Conservation (phyloP, 2,797 vertebrate species). For the Borostomias antarcticus region DNA sequence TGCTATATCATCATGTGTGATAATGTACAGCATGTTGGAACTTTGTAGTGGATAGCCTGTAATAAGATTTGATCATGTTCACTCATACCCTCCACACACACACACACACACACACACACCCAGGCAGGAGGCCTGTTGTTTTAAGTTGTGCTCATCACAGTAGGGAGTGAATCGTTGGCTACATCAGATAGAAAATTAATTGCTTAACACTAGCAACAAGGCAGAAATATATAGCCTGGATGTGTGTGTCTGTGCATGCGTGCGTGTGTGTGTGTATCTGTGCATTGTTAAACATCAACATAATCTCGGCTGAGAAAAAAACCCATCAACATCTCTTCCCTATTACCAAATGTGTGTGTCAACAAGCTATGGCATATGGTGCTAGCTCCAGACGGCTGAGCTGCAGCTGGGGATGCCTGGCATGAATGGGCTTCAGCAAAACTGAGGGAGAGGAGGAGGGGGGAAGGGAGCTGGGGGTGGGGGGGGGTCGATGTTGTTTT, state of each 20-base stretch:
- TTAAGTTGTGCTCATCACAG: neutral
- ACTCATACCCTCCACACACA: no score
- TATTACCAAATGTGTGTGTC: neutral
- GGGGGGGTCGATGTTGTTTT: no score
- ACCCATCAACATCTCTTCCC: neutral
- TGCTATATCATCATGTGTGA: no score
- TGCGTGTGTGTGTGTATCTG: neutral
- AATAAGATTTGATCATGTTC: no score
- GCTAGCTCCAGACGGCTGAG: neutral
- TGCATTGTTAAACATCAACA: neutral
- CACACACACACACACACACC: neutral
- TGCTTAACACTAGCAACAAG: no score
- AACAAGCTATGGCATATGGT: neutral
- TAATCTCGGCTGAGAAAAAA: neutral
- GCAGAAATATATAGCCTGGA: neutral
- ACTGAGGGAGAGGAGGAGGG: neutral
- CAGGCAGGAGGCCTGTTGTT: no score
- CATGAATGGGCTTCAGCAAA: neutral
- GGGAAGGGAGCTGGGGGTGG: conserved; percentile 3
- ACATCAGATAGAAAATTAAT: neutral
- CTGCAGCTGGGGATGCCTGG: neutral
- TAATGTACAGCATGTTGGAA: no score
- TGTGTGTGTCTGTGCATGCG: neutral
- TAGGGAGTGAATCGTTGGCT: neutral
- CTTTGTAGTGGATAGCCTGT: no score